Evolutionary conservation across 2,797 vertebrate genomes (phyloP).

Genomic region (Picus viridis): DNA sequence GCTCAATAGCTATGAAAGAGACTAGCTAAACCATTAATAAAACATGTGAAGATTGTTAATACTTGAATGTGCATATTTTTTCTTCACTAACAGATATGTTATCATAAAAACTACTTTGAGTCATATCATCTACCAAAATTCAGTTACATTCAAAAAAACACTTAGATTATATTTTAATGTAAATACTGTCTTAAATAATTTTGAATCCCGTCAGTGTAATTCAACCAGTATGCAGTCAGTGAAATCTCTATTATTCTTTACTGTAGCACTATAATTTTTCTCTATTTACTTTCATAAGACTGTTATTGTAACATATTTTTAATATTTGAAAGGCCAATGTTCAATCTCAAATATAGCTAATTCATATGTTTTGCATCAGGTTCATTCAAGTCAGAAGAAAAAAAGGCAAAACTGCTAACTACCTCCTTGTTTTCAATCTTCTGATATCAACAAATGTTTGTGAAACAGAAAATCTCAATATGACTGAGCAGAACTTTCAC

Average conservation of each 20-base stretch:
- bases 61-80: background rate
- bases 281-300: background rate
- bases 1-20: background rate
- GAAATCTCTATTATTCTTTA: background rate
- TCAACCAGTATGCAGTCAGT: background rate
- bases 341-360: background rate
- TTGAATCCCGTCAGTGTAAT: background rate
- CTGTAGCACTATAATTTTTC: background rate
- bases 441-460: background rate
- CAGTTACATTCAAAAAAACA: background rate
- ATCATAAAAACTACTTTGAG: background rate
- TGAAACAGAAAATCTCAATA: background rate
- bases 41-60: background rate
- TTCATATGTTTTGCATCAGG: background rate
- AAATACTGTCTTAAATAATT: background rate
- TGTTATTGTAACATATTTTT: background rate
- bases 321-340: background rate
- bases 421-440: background rate
- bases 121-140: background rate
- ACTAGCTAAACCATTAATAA: background rate
- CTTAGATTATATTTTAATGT: background rate
- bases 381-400: background rate
- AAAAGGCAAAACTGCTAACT: background rate
- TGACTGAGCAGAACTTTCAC: background rate
- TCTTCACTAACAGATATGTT: background rate